Conservation (phyloP, 1,140 invertebrate genomes). For the Brachionus angularis region DNA sequence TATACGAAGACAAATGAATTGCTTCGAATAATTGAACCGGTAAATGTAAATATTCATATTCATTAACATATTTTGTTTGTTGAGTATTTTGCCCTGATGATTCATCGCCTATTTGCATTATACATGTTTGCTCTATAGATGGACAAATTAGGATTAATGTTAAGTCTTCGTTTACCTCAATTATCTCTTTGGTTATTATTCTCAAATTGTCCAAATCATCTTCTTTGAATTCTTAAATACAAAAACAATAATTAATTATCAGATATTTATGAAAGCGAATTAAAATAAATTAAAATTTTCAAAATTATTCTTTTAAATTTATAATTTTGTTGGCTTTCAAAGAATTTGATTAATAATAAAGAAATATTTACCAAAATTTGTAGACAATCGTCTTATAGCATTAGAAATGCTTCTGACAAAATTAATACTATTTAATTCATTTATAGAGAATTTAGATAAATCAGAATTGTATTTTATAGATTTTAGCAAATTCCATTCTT, state of each 20-base stretch:
- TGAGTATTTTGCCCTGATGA: background rate
- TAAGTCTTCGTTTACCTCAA: constrained; percentile 38
- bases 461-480: constrained; percentile 2
- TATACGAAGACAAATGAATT: constrained; percentile 15
- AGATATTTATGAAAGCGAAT: no score
- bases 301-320: no score
- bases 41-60: constrained; percentile 62
- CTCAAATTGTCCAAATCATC: background rate
- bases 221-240: background rate
- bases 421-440: constrained; percentile 31
- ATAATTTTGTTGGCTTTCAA: no score
- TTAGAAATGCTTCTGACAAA: constrained; percentile 12
- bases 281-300: no score
- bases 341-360: no score
- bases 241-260: background rate
- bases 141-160: constrained; percentile 26
- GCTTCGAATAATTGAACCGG: constrained; percentile 77
- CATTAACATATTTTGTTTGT: background rate
- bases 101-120: constrained; percentile 6
- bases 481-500: constrained; percentile 41
- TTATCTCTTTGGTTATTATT: constrained; percentile 1
- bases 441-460: background rate
- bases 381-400: constrained; percentile 11
- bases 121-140: constrained; percentile 32
- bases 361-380: constrained; percentile 30